These are phyloP conservation scores for Chrosomus eos DNA, from an alignment of 2,797 vertebrate species.

Conservation along the genomic window DNA sequence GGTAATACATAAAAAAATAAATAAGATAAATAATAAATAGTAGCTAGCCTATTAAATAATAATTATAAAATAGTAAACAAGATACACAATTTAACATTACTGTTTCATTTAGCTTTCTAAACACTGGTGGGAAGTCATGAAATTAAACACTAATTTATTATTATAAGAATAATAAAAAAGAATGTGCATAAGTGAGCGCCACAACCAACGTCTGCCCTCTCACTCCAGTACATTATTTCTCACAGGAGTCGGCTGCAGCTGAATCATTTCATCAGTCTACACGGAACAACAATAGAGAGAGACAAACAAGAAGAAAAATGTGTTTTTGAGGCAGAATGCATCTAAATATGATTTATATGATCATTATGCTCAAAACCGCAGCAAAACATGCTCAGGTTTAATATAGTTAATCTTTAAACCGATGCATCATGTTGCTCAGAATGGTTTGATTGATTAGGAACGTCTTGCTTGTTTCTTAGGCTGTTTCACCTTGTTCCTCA, in stretches of 20 bases:
- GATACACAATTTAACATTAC: not conserved
- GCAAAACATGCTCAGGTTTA: conserved; percentile 6
- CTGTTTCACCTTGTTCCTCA: conserved; percentile 28
- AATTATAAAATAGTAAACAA: not conserved
- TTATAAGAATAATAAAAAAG: not conserved
- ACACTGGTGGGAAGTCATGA: not conserved
- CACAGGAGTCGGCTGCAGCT: conserved; percentile 43
- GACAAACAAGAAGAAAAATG: conserved; percentile 16
- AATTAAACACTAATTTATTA: not conserved
- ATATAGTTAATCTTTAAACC: conserved; percentile 44
- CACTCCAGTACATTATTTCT: conserved; percentile 44
- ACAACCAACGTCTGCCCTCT: conserved; percentile 49
- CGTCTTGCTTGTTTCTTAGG: conserved; percentile 14
- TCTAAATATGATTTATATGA: conserved; percentile 27
- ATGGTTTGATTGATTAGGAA: conserved; percentile 60
- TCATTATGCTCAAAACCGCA: not conserved
- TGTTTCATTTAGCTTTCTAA: not conserved
- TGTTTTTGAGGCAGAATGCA: conserved; percentile 55
- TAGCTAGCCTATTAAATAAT: not conserved
- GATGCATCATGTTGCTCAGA: conserved; percentile 52
- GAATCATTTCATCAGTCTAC: conserved; percentile 56
- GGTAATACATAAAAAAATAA: not conserved
- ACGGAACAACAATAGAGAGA: conserved; percentile 52
- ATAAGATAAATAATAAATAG: not conserved
- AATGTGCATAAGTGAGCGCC: conserved; percentile 27